Evolutionary conservation across 2,113 vertebrate genomes (phyloP).

Genomic region (Corynorhinus townsendii): DNA sequence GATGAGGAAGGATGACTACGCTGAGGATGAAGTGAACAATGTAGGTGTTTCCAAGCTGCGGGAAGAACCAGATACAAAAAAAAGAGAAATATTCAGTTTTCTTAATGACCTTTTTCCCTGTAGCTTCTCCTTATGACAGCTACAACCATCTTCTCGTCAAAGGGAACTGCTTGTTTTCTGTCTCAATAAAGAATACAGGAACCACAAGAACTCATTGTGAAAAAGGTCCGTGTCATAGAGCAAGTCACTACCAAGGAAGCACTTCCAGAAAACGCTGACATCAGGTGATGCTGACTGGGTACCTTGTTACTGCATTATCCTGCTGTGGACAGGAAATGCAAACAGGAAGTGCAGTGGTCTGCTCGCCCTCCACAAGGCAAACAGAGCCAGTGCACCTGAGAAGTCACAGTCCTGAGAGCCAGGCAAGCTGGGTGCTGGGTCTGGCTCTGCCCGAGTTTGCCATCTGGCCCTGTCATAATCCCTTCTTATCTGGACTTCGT

Average conservation of each 20-base stretch:
- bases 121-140: background rate
- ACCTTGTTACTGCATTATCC: no score
- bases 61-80: background rate
- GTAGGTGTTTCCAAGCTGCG: background rate
- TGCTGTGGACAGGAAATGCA: background rate
- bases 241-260: background rate
- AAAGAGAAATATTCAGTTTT: no score
- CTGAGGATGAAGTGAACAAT: background rate
- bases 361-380: background rate
- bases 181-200: background rate
- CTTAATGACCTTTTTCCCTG: no score
- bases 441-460: background rate
- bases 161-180: accelerated
- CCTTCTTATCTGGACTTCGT: background rate
- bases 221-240: background rate
- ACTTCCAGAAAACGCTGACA: background rate
- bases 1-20: background rate
- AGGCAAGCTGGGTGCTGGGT: background rate
- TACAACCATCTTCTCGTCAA: background rate
- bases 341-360: background rate
- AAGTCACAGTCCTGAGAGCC: background rate
- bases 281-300: accelerated
- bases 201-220: background rate
- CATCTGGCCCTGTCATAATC: background rate
- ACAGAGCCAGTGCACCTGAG: background rate